These are phyloP conservation scores for Irena cyanogastra DNA, from an alignment of 2,113 vertebrate genomes.

Conservation along the genomic window DNA sequence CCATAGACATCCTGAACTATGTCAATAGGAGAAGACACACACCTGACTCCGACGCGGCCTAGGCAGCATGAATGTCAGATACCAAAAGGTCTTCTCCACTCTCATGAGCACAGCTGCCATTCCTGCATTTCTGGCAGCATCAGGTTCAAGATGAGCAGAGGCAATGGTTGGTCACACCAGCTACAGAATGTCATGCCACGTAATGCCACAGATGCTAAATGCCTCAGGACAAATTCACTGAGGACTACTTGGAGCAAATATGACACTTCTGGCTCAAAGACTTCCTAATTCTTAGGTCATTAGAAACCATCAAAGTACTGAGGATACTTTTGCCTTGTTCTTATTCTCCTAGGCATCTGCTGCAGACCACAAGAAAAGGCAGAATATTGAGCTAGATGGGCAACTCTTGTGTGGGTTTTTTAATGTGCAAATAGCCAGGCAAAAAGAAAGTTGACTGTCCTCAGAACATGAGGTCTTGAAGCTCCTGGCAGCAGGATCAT, in stretches of 20 bases:
- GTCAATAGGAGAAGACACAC: background rate
- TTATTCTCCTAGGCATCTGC: background rate
- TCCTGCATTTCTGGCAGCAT: background rate
- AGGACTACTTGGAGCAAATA: background rate
- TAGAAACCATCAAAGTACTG: background rate
- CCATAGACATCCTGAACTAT: background rate
- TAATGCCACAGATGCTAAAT: background rate
- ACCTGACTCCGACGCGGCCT: background rate
- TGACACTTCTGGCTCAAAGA: background rate
- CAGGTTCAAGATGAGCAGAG: background rate
- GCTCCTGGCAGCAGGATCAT: background rate
- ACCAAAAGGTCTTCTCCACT: background rate
- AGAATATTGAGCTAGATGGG: background rate
- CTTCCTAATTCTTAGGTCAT: background rate
- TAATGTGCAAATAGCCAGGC: background rate
- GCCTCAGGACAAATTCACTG: background rate
- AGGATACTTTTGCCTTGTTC: background rate
- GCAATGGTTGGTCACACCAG: background rate
- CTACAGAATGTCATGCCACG: background rate
- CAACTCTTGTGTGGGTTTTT: rapidly evolving
- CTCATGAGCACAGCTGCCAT: background rate
- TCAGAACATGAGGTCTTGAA: background rate
- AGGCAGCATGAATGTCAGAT: background rate
- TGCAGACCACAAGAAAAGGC: background rate
- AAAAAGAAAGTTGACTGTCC: background rate